phyloP scores from a whole-genome alignment of 2,113 vertebrate species.

The Pseudopodoces humilis region DNA sequence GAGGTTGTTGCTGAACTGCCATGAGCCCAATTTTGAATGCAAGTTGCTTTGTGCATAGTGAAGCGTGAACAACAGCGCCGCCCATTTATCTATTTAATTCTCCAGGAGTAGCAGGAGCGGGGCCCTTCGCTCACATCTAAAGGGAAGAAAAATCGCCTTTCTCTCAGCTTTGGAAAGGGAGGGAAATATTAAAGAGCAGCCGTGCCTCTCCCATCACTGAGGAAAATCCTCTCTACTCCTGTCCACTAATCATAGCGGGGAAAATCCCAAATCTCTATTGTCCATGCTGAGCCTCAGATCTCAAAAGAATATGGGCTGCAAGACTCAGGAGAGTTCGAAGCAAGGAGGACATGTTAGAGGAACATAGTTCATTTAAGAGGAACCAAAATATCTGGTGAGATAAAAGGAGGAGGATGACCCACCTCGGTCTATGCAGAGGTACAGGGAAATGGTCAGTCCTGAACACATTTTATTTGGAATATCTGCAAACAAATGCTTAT shows the following conservation, averaged over 20 bases:
- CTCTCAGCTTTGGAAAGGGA: slow-evolving; percentile 12
- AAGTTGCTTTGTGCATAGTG: slow-evolving; percentile 62
- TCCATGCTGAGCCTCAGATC: not conserved
- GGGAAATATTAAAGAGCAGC: slow-evolving; percentile 22
- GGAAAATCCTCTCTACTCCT: not conserved
- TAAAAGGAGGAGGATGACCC: not conserved
- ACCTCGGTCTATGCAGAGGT: fast-evolving
- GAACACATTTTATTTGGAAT: not conserved
- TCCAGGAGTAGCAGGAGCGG: slow-evolving; percentile 43
- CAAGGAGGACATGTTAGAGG: not conserved
- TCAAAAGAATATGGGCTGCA: not conserved
- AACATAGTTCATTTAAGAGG: not conserved
- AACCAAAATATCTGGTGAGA: not conserved
- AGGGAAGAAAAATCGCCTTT: slow-evolving; percentile 49
- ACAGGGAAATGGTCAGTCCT: not conserved
- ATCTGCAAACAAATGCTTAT: not conserved
- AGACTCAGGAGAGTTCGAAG: not conserved
- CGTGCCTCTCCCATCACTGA: not conserved
- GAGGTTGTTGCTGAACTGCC: slow-evolving; percentile 5
- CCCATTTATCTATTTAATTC: slow-evolving; percentile 70
- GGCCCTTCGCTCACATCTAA: not conserved
- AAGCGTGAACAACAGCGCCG: slow-evolving; percentile 67
- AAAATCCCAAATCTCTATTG: not conserved
- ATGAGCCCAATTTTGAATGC: slow-evolving; percentile 21
- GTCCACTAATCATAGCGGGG: not conserved